Evolutionary conservation across 2,797 vertebrate species (phyloP), one percentile per base, ranked within the genome.

Genomic region (Acomys russatus): DNA sequence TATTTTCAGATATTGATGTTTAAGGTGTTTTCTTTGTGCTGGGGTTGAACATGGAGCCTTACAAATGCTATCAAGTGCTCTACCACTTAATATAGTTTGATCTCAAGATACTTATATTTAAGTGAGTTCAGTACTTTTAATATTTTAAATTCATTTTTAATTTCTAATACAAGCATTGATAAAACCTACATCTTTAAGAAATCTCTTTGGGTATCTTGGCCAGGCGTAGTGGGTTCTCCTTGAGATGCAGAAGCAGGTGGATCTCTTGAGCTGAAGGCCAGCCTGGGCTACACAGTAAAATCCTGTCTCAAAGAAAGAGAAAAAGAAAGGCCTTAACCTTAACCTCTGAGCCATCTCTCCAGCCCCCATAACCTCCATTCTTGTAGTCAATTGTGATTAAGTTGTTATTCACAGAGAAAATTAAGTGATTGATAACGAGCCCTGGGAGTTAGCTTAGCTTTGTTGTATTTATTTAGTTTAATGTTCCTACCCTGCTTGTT

Each of bases 81-180:
- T 74, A 9, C 23, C 15, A 61, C 12, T 59, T 38, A 70, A 59
- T 38, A 30, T 86, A 30, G 54, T 18, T 33, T 12, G 14, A 59
- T 14, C 87, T n/a, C 38, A 85, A 51, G 17, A 30, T 38, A 35
- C 35, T 38, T 82, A 80, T 80, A 59, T 79, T 79, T 79, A 56
- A n/a, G n/a, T 86, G 66, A 54, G 66, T 33, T 85, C 12, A 18
- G 17, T 70, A 28, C 30, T 70, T 70, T 61, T 79, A 25, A 22
- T 22, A 33, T 88, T 93, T 90, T 78, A 90, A 63, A 92, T 88
- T 90, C 61, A 77, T 63, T 91, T 78, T 93, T 83, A 73, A 77
- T 85, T 89, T 82, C 54, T 51, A 61, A 30, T 74, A 54, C 84
- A 90, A 64, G 22, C 82, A 74, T 44, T 63, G 28, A 89, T 79